Conservation (phyloP, 2,113 vertebrate species). For the Cyrtonyx montezumae region DNA sequence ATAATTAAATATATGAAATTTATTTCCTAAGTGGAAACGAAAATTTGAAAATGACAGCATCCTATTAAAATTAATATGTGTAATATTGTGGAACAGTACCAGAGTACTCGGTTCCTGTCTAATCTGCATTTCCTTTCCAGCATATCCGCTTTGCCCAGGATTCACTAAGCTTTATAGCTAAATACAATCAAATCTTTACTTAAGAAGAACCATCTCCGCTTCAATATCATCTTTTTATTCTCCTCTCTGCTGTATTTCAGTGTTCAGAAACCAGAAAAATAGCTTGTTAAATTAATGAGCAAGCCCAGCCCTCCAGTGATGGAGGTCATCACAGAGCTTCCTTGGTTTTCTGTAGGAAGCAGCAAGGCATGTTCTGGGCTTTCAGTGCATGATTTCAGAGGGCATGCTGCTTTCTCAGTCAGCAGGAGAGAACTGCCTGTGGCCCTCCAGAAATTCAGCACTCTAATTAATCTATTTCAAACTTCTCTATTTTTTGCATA, state of each 20-base stretch:
- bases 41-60: neutral
- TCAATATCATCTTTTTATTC: neutral
- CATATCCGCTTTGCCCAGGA: neutral
- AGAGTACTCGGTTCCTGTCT: neutral
- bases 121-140: neutral
- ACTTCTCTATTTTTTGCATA: neutral
- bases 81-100: neutral
- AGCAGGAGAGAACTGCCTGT: neutral
- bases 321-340: neutral
- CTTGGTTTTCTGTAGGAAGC: neutral
- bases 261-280: neutral
- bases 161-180: neutral
- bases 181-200: neutral
- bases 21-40: constrained; percentile 17
- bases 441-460: neutral
- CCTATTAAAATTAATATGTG: neutral
- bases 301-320: accelerated
- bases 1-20: constrained; percentile 37
- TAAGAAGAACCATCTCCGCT: neutral
- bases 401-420: neutral
- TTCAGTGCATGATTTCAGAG: neutral
- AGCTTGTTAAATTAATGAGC: neutral
- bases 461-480: neutral
- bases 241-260: neutral
- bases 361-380: neutral